Evolutionary conservation across 1,140 invertebrate species (phyloP).

Genomic region (Leptinotarsa defecta): DNA sequence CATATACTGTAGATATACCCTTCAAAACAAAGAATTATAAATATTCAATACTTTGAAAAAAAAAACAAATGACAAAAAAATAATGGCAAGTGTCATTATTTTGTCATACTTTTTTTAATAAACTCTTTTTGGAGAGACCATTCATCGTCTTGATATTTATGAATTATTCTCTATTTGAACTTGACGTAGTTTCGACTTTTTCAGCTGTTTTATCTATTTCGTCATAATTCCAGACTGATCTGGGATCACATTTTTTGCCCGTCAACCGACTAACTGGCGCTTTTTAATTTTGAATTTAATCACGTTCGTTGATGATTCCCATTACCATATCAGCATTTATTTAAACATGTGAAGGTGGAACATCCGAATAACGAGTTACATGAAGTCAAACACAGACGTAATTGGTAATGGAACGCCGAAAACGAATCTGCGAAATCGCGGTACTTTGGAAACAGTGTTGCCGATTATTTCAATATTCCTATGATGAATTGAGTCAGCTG

Average conservation of each 20-base stretch:
- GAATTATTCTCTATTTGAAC: no score
- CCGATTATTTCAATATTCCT: neutral
- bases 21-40: no score
- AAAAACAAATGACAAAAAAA: no score
- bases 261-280: conserved; percentile 18
- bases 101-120: no score
- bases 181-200: no score
- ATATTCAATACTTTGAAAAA: no score
- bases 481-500: neutral
- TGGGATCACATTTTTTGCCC: neutral
- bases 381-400: conserved; percentile 39
- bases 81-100: no score
- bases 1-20: no score
- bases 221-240: no score
- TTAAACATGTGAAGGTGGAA: conserved; percentile 38
- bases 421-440: conserved; percentile 23
- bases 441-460: conserved; percentile 9
- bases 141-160: no score
- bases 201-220: no score
- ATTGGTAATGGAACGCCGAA: conserved; percentile 38
- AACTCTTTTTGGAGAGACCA: no score
- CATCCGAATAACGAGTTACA: conserved; percentile 38
- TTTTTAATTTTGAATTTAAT: conserved; percentile 40
- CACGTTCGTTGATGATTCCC: conserved; percentile 30
- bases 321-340: conserved; percentile 40